Evolutionary conservation across 1,140 invertebrate genomes (phyloP), one percentile per base, ranked within the genome.

Genomic region (Brachionus rubens): DNA sequence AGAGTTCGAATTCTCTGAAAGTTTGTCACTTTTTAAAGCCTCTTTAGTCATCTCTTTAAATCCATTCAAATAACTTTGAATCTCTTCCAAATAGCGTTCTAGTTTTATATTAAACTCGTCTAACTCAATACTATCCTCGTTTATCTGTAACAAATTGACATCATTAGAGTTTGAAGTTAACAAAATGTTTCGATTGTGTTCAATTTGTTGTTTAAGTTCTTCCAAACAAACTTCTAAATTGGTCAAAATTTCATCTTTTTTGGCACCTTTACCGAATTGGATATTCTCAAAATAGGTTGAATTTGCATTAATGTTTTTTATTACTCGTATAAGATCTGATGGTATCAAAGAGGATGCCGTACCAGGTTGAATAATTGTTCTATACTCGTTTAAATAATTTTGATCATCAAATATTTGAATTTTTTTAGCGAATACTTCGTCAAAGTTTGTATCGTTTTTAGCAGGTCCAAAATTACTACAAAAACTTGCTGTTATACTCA

Each of bases 301-400:
- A 26, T 43, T 65, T 9, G 59, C 33, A 28, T 65, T 65, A 43
- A 65, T n/a, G 14, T 65, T 65, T 65, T 65, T 65, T 10, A 65
- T 65, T 6, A 65, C 21, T 65, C 59, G 7, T 3, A 36, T 65
- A 7, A 65, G 21, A 43, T 65, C 59, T 10, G 59, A 65, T 7
- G 59, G 59, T 24, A 65, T 65, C 0, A 65, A 24, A 14, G 19
- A 33, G 1, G 30, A 65, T 24, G 36, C 19, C 24, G 59, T 26
- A 4, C 36, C 59, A 24, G 33, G 36, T 26, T 65, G 59, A 65
- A 65, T 9, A 3, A 65, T 65, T 19, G 33, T 24, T 43, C 19
- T 43, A 41, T 65, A 65, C 21, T 65, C 59, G 5, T 21, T 65
- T 12, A 65, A 65, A 65, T 30, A 65, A 65, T 43, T 65, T 1